These are phyloP conservation scores for Panonychus citri DNA, from an alignment of 1,140 invertebrate genomes.

Conservation along the genomic window DNA sequence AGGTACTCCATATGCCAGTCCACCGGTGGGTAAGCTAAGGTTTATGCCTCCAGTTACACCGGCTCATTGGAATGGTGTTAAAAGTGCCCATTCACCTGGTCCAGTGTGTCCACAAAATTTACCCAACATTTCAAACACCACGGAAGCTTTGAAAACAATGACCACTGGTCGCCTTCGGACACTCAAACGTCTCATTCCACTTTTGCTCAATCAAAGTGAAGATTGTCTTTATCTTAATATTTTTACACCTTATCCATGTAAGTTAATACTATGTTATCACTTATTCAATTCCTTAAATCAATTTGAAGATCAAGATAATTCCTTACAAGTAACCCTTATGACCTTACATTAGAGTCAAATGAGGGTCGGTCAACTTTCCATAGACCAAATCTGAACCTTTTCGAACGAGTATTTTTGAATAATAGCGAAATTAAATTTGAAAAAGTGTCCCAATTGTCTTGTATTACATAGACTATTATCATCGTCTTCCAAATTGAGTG, in stretches of 20 bases:
- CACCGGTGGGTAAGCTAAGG: slow-evolving; percentile 41
- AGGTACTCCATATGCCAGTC: slow-evolving; percentile 58
- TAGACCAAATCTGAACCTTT: no score
- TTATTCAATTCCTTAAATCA: no score
- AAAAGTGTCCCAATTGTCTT: no score
- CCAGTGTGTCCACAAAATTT: slow-evolving; percentile 56
- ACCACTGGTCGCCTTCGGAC: neutral
- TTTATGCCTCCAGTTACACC: slow-evolving; percentile 37
- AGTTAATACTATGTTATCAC: no score
- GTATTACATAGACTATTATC: no score
- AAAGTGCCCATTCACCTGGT: slow-evolving; percentile 46
- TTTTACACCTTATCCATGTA: slow-evolving; percentile 39
- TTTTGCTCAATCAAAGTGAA: slow-evolving; percentile 46
- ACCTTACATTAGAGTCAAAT: no score
- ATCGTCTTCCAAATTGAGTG: no score
- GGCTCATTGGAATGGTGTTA: slow-evolving; percentile 64
- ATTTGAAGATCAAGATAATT: no score
- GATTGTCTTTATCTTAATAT: slow-evolving; percentile 83
- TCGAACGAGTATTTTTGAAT: no score
- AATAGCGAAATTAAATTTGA: no score
- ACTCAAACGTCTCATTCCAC: neutral
- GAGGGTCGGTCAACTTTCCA: no score
- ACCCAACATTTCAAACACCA: slow-evolving; percentile 45
- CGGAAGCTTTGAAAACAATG: slow-evolving; percentile 30
- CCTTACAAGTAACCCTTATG: no score